Evolutionary conservation across 2,888 invertebrate species (phyloP), one percentile per base, ranked within the genome.

Genomic region (Metopia argyrocephala): DNA sequence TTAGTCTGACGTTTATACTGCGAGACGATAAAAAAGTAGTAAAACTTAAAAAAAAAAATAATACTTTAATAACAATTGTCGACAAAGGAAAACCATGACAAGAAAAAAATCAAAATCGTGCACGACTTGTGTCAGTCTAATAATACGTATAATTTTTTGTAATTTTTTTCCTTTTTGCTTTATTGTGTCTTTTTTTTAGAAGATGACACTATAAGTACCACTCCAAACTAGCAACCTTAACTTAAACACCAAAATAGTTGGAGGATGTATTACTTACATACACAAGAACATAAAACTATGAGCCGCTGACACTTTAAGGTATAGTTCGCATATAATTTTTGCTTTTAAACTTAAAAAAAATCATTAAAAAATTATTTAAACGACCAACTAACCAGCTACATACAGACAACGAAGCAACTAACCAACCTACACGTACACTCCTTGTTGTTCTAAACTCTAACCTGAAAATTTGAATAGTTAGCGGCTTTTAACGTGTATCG

Each of bases 71-170:
- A 80, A 69, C 73, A 80, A 79, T 71, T 76, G 79, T 76, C 75
- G 66, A 79, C 79, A 71, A 71, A 61, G 61, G 52, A 71, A 50
- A 73, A 78, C 69, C 28, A 61, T 59, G 71, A 38, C 54, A 65
- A 28, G 38, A 66, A 62, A 31, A 66, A 48, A 46, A 27, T 70
- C 69, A 61, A 76, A 68, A 74, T 78, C 80, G 80, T 83, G 83
- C 83, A 83, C 83, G 83, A 83, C 83, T 83, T 83, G 83, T 83
- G 83, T 80, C 83, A 83, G 83, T 73, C 73, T 74, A 76, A 76
- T 80, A 80, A 76, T 74, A 76, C 73, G 69, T 82, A 79, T 76
- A 76, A 70, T 78, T 69, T 78, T 57, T 23, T 38, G 57, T 27
- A 48, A 25, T 56, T 45, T 45, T 57, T 50, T 12, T 12, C 18